Evolutionary conservation across 2,888 invertebrate species (phyloP).

Genomic region (Platycheirus albimanus): DNA sequence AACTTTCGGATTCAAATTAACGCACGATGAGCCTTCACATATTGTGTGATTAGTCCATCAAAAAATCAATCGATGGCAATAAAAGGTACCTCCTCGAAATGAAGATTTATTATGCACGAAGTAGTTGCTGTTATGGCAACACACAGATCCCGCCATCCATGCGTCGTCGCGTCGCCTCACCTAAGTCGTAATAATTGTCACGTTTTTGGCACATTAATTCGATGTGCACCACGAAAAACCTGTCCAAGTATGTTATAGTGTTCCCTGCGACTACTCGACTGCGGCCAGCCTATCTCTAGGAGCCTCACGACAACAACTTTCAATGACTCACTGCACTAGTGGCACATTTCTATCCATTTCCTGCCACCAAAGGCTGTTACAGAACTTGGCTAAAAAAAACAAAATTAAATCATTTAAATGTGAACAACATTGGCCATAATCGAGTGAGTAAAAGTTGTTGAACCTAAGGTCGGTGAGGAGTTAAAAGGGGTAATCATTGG

Average conservation of each 20-base stretch:
- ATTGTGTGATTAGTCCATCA: background rate
- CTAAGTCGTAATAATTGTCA: constrained; percentile 48
- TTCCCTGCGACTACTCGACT: too few species aligned
- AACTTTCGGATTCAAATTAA: constrained; percentile 32
- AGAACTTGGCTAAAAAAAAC: constrained; percentile 33
- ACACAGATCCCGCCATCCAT: constrained; percentile 52
- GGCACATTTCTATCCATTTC: constrained; percentile 41
- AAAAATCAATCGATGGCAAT: constrained; percentile 26
- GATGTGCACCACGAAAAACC: constrained; percentile 42
- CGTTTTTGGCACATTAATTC: constrained; percentile 53
- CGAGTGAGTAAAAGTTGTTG: constrained; percentile 65
- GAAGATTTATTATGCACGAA: constrained; percentile 62
- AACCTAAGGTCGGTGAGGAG: constrained; percentile 41
- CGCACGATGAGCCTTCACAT: constrained; percentile 6
- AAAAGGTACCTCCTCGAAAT: constrained; percentile 42
- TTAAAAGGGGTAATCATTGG: background rate
- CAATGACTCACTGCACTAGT: constrained; percentile 53
- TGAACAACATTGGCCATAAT: constrained; percentile 10
- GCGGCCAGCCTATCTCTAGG: background rate
- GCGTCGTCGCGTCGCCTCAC: background rate
- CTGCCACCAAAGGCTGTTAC: constrained; percentile 34
- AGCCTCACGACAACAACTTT: constrained; percentile 7
- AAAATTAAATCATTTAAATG: constrained; percentile 18
- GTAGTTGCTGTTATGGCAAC: constrained; percentile 44
- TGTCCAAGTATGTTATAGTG: constrained; percentile 22